Evolutionary conservation across 2,888 invertebrate species (phyloP).

Genomic region (Pterobdella sp.): DNA sequence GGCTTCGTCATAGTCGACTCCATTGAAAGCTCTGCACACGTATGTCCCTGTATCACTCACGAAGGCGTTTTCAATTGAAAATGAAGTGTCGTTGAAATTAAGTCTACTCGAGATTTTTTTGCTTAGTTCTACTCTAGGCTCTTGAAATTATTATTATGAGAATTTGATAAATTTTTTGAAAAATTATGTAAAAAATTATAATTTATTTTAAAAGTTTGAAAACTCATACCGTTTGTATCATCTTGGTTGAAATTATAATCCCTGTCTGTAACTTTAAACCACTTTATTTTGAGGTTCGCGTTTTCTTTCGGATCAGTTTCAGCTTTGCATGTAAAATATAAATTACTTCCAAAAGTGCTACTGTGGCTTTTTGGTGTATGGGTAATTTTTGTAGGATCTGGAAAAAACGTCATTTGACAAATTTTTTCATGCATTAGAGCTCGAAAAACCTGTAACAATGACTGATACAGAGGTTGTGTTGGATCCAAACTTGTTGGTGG

Average conservation of each 20-base stretch:
- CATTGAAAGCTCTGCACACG: conserved; percentile 83
- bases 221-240: neutral
- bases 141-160: neutral
- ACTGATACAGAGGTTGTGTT: conserved; percentile 19
- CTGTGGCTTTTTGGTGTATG: neutral
- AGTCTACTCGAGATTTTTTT: neutral
- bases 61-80: conserved; percentile 84
- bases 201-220: neutral
- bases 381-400: conserved; percentile 21
- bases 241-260: conserved; percentile 1
- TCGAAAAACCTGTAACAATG: conserved; percentile 11
- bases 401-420: no score
- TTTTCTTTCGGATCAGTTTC: conserved; percentile 15
- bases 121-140: neutral
- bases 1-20: conserved; percentile 74
- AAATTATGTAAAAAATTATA: neutral
- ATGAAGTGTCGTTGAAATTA: conserved; percentile 65
- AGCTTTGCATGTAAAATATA: neutral
- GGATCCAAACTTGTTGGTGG: conserved; percentile 17
- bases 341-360: neutral
- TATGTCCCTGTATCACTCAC: conserved; percentile 89
- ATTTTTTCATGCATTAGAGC: no score
- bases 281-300: neutral
- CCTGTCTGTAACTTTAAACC: conserved; percentile 3
- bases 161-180: neutral